phyloP scores from a whole-genome alignment of 2,888 invertebrate species.

The Glaucopsyche alexis region DNA sequence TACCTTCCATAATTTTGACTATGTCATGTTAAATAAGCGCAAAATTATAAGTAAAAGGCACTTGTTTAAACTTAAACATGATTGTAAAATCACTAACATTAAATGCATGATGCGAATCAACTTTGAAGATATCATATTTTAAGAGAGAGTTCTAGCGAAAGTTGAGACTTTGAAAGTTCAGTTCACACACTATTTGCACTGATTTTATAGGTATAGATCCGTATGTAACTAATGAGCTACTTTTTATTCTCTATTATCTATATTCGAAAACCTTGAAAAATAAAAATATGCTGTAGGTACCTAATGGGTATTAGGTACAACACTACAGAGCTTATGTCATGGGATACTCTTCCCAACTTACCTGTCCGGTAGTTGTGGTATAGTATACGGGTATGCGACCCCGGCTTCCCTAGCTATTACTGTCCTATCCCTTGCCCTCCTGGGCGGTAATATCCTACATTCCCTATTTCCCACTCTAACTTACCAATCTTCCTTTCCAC shows the following conservation, averaged over 20 bases:
- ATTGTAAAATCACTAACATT: conserved; percentile 12
- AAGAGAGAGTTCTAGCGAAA: conserved; percentile 40
- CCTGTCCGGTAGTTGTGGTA: too few species aligned
- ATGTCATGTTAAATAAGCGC: not conserved
- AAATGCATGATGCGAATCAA: conserved; percentile 38
- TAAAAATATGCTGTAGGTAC: not conserved
- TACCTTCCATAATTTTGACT: too few species aligned
- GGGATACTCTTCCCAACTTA: too few species aligned
- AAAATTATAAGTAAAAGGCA: not conserved
- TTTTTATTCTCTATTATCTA: not conserved
- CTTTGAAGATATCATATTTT: conserved; percentile 39
- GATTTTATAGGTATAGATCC: not conserved
- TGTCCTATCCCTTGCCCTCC: too few species aligned
- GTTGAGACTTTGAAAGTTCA: conserved; percentile 35
- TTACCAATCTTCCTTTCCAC: too few species aligned
- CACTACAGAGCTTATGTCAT: too few species aligned
- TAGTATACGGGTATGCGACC: too few species aligned
- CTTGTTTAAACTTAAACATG: not conserved
- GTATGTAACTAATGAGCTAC: not conserved
- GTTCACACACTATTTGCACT: conserved; percentile 18
- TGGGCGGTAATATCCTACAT: too few species aligned
- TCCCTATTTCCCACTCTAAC: too few species aligned
- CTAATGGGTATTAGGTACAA: too few species aligned
- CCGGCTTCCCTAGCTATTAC: too few species aligned
- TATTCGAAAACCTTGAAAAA: not conserved